Percentiles rank a stretch among this genome's conserved stretches.
Conservation (phyloP, 2,888 invertebrate genomes). For the Agriotes lineatus region DNA sequence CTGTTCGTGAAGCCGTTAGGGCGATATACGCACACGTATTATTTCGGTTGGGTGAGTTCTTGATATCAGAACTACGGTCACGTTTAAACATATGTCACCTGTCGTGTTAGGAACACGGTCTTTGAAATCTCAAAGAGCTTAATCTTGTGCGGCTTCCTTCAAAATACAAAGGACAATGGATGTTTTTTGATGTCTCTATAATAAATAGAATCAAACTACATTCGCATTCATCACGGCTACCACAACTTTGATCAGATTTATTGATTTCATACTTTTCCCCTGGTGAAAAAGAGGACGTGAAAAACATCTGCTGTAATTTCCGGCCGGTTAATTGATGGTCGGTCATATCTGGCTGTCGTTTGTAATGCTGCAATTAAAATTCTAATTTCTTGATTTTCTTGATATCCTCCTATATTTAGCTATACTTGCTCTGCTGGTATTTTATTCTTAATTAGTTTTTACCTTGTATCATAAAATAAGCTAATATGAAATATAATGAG, state of each 20-base stretch:
- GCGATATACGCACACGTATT: conserved; percentile 36
- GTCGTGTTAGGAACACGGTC: conserved; percentile 28
- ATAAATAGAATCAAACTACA: conserved; percentile 13
- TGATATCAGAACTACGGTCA: conserved; percentile 40
- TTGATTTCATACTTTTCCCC: background rate
- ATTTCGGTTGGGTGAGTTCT: conserved; percentile 34
- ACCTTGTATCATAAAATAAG: no score
- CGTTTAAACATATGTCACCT: conserved; percentile 43
- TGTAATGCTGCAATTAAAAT: no score
- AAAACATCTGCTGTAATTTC: no score
- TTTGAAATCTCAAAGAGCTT: conserved; percentile 33
- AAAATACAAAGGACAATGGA: conserved; percentile 10
- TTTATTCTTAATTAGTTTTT: no score
- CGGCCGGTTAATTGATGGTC: no score
- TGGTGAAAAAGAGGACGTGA: no score
- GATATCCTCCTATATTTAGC: no score
- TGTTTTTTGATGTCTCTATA: conserved; percentile 14
- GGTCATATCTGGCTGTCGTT: no score
- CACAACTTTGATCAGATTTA: background rate
- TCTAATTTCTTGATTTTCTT: no score
- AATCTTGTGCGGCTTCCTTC: conserved; percentile 23
- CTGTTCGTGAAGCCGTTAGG: conserved; percentile 34
- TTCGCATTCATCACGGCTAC: background rate
- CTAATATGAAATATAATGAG: no score
- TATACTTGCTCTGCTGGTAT: no score